These are phyloP conservation scores for Erethizon dorsatum DNA, from an alignment of 2,797 vertebrate genomes.

Conservation along the genomic window DNA sequence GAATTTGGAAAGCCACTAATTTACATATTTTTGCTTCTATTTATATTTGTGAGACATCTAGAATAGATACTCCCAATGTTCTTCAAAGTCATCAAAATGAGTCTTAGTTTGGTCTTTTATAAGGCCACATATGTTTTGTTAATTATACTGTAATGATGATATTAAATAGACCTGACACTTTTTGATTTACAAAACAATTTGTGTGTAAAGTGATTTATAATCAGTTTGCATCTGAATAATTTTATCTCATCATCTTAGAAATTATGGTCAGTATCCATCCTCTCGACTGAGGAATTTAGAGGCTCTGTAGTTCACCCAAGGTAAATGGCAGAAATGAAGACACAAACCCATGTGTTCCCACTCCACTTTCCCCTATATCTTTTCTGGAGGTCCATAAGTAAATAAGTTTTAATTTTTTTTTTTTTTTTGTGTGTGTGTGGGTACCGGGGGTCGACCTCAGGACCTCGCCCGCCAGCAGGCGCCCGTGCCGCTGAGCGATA, in stretches of 20 bases:
- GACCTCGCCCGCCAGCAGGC: too few species aligned
- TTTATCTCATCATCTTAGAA: constrained; percentile 13
- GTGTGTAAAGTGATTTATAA: not conserved
- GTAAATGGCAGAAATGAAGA: not conserved
- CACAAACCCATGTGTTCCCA: not conserved
- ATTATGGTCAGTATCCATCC: not conserved
- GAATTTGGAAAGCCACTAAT: constrained; percentile 29
- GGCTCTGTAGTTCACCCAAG: not conserved
- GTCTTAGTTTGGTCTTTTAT: constrained; percentile 7
- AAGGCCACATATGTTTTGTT: not conserved
- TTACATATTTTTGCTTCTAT: not conserved
- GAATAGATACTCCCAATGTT: not conserved
- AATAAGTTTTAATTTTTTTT: not conserved
- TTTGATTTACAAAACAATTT: not conserved
- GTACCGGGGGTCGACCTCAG: too few species aligned
- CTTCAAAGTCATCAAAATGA: not conserved
- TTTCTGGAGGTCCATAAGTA: not conserved
- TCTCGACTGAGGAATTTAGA: not conserved
- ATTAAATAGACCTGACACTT: constrained; percentile 12
- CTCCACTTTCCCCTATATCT: not conserved
- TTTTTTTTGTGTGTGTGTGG: too few species aligned
- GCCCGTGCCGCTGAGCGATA: too few species aligned
- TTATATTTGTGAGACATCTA: constrained; percentile 11
- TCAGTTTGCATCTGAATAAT: not conserved
- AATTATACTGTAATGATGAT: constrained; percentile 2